These are phyloP conservation scores for Panthera tigris DNA, from an alignment of 2,113 vertebrate species.

Conservation along the genomic window DNA sequence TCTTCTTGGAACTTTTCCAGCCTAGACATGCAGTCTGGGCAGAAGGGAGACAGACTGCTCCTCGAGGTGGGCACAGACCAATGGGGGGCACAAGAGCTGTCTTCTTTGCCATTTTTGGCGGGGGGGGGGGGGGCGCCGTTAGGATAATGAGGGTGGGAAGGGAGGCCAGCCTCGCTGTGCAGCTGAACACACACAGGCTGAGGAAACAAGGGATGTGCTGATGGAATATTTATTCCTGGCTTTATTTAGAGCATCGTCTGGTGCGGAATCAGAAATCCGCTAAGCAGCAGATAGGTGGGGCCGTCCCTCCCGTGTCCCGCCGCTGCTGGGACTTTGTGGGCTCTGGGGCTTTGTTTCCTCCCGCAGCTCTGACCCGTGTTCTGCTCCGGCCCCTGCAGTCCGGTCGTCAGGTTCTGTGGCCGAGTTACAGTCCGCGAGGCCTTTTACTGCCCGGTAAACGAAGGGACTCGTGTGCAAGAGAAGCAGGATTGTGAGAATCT, in stretches of 20 bases:
- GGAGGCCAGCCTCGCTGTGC: background rate
- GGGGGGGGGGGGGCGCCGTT: background rate
- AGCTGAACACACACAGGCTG: background rate
- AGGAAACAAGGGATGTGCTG: background rate
- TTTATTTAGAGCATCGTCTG: background rate
- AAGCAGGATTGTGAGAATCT: background rate
- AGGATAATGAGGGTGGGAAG: background rate
- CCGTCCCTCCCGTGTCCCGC: fast-evolving
- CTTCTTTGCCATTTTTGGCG: background rate
- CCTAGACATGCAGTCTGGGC: background rate
- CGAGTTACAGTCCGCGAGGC: background rate
- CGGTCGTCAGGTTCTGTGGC: background rate
- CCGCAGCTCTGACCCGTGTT: fast-evolving
- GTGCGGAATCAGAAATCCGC: background rate
- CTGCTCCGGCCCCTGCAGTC: fast-evolving
- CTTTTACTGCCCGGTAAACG: background rate
- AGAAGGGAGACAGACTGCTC: background rate
- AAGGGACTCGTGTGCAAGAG: fast-evolving
- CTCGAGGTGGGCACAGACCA: background rate
- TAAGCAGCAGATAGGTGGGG: background rate
- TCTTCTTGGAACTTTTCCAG: background rate
- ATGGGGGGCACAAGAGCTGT: background rate
- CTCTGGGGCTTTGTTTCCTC: background rate
- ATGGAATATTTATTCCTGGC: background rate
- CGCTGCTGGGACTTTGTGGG: background rate